These are phyloP conservation scores for Istiophorus platypterus DNA, from an alignment of 2,113 vertebrate species.

Conservation along the genomic window DNA sequence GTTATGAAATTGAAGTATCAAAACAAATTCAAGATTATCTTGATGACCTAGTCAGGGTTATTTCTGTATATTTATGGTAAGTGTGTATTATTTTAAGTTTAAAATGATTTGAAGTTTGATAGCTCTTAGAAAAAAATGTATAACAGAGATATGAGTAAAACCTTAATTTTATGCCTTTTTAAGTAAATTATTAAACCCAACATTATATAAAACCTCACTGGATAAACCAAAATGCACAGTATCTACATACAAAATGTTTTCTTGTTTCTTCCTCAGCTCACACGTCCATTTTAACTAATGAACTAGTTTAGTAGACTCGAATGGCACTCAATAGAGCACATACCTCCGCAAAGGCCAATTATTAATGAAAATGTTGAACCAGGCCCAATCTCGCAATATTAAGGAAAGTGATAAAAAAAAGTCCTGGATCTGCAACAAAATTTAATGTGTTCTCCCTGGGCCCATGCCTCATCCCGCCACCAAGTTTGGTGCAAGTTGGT, in stretches of 20 bases:
- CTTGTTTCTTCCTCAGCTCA: neutral
- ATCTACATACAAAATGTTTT: no score
- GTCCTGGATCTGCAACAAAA: no score
- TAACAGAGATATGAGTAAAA: neutral
- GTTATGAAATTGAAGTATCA: neutral
- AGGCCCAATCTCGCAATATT: no score
- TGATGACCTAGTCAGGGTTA: no score
- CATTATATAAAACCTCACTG: neutral
- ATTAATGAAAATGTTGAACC: no score
- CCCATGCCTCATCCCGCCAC: no score
- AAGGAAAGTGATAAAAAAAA: no score
- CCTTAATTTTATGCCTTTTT: neutral
- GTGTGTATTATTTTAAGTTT: neutral
- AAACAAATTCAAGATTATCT: neutral
- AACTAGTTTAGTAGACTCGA: neutral
- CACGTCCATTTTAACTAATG: no score
- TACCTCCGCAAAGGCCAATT: no score
- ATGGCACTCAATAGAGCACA: no score
- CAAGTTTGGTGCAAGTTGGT: no score
- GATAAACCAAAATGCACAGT: neutral
- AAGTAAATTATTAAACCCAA: neutral
- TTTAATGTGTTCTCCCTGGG: no score
- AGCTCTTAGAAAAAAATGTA: neutral
- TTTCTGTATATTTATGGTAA: neutral
- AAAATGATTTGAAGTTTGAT: neutral